A percentile compares a stretch with the other conserved stretches of the same genome.
Conservation (phyloP, 2,888 invertebrate genomes). For the Troides oblongomaculatus region DNA sequence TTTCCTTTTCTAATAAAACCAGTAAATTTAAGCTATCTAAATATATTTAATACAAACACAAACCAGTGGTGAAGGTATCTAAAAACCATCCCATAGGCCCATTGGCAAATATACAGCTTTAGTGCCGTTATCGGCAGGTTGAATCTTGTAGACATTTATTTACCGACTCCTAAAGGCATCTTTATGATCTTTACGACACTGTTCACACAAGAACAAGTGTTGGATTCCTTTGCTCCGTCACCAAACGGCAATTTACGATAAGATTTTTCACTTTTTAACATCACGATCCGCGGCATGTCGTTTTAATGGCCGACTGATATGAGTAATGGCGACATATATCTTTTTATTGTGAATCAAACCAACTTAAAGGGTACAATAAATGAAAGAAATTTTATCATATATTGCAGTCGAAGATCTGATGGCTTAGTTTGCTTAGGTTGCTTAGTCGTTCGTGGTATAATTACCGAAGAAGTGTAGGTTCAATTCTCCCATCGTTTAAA, state of each 20-base stretch:
- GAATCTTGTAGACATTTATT: background rate
- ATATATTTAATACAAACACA: background rate
- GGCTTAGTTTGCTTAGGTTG: no score
- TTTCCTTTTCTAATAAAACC: no score
- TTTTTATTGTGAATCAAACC: background rate
- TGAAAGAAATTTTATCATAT: no score
- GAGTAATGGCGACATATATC: background rate
- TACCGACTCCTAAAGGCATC: background rate
- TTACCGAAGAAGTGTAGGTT: no score
- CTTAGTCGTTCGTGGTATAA: no score
- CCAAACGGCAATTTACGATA: background rate
- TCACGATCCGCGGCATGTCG: background rate
- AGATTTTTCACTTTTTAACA: background rate
- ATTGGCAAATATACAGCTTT: background rate
- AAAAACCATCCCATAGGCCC: no score
- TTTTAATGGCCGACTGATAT: conserved; percentile 7
- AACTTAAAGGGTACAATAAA: no score
- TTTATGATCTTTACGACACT: background rate
- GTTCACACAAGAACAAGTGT: background rate
- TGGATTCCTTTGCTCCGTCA: background rate
- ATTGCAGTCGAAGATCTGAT: no score
- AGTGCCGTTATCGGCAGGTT: background rate
- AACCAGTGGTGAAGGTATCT: no score
- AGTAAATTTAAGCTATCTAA: no score
- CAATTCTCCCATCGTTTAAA: no score